Conservation (phyloP, 1,140 invertebrate genomes). For the Drosophila aff. region DNA sequence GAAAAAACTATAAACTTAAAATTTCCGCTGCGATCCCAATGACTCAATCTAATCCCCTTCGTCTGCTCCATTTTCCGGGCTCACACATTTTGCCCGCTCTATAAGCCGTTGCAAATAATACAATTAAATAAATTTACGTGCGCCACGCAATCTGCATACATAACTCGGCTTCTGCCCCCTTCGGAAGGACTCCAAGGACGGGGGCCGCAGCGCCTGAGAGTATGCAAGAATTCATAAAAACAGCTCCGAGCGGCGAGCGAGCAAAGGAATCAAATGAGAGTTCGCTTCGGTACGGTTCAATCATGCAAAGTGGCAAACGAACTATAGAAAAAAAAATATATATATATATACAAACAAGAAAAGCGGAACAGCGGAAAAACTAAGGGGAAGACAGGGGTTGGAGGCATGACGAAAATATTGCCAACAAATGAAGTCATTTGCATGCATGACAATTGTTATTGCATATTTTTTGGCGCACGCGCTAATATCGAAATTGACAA, state of each 20-base stretch:
- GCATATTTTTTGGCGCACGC: constrained; percentile 74
- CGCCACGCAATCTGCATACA: constrained; percentile 80
- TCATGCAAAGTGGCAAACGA: constrained; percentile 68
- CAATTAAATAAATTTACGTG: constrained; percentile 79
- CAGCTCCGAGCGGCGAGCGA: constrained; percentile 25
- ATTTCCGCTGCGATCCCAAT: not conserved
- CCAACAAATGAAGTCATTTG: constrained; percentile 81
- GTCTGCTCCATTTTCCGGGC: constrained; percentile 6
- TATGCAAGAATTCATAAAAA: constrained; percentile 59
- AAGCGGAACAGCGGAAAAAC: constrained; percentile 10
- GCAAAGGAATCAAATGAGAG: constrained; percentile 56
- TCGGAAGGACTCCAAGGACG: constrained; percentile 1
- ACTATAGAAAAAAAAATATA: constrained; percentile 2
- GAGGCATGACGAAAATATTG: constrained; percentile 46
- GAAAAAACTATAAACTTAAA: not conserved
- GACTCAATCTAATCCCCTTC: constrained; percentile 5
- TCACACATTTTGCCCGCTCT: constrained; percentile 30
- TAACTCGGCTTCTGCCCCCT: constrained; percentile 34
- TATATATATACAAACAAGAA: not conserved
- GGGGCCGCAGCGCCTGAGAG: constrained; percentile 49
- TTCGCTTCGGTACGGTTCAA: constrained; percentile 55
- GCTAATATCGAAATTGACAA: constrained; percentile 76
- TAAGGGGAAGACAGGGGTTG: not conserved
- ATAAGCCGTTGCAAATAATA: constrained; percentile 54
- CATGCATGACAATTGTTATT: constrained; percentile 84